These are phyloP conservation scores for Platalea minor DNA, from an alignment of 2,797 vertebrate genomes.

Conservation along the genomic window DNA sequence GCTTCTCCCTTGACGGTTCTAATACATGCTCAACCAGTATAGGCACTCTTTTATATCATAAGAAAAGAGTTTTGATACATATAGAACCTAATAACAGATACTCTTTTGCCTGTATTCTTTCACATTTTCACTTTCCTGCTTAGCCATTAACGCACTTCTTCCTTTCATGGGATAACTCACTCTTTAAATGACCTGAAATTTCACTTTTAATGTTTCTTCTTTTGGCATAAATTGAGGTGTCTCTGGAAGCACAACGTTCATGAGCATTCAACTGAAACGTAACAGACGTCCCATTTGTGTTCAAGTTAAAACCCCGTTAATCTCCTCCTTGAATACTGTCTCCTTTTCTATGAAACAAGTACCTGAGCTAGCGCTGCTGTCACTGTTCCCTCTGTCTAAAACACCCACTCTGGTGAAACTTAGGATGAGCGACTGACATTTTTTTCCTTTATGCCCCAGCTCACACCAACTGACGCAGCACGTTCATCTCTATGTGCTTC, in stretches of 20 bases:
- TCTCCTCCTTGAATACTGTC: background rate
- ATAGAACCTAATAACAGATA: background rate
- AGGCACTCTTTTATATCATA: background rate
- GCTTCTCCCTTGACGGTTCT: background rate
- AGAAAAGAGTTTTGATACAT: background rate
- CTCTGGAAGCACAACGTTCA: background rate
- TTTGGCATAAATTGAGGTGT: background rate
- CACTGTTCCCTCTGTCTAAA: background rate
- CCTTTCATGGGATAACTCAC: background rate
- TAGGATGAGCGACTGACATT: background rate
- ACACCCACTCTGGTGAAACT: background rate
- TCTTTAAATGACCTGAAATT: background rate
- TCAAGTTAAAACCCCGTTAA: background rate
- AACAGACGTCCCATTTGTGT: background rate
- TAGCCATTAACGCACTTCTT: background rate
- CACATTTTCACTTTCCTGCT: background rate
- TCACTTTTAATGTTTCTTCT: background rate
- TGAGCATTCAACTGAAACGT: background rate
- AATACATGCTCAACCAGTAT: background rate
- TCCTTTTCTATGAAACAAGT: background rate
- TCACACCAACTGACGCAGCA: background rate
- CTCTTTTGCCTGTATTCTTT: background rate
- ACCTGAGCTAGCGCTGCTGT: background rate
- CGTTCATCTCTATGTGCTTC: fast-evolving
- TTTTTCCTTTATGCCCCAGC: background rate